A percentile compares a stretch with the other conserved stretches of the same genome.
These are phyloP conservation scores for Ptychadena robeensis DNA, from an alignment of 2,797 vertebrate species.

Conservation along the genomic window DNA sequence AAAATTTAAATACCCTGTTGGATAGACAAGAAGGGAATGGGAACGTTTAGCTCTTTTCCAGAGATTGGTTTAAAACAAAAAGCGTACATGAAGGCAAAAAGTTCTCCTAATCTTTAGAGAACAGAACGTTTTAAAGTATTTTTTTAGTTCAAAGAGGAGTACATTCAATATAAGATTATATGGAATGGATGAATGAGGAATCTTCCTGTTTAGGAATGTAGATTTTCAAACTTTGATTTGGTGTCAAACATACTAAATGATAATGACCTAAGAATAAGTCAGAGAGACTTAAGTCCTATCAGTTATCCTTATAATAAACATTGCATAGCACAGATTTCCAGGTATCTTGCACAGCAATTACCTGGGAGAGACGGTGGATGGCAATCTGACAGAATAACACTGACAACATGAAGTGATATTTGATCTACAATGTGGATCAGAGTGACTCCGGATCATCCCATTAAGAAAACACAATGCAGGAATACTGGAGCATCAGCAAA, in stretches of 20 bases:
- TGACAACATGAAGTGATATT: not conserved
- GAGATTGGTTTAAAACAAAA: too few relatives aligned
- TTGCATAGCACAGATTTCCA: slow-evolving; percentile 26
- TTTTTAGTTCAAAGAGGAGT: not conserved
- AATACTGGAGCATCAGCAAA: not conserved
- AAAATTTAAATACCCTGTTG: too few relatives aligned
- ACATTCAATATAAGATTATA: not conserved
- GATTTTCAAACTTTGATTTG: not conserved
- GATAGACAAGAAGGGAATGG: too few relatives aligned
- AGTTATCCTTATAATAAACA: not conserved
- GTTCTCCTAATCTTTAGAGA: not conserved
- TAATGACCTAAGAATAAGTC: not conserved
- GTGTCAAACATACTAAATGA: not conserved
- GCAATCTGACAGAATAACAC: slow-evolving; percentile 4
- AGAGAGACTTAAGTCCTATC: not conserved
- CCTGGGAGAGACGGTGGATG: not conserved
- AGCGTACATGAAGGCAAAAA: not conserved
- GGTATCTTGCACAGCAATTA: slow-evolving; percentile 20
- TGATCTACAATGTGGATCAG: not conserved
- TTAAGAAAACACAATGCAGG: not conserved
- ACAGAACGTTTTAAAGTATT: not conserved
- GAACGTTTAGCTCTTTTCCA: too few relatives aligned
- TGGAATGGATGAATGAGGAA: not conserved
- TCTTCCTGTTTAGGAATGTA: not conserved
- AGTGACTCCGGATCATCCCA: not conserved